A percentile compares a stretch with the other conserved stretches of the same genome.
Conservation (phyloP, 1,140 invertebrate genomes). For the Ips typographus region DNA sequence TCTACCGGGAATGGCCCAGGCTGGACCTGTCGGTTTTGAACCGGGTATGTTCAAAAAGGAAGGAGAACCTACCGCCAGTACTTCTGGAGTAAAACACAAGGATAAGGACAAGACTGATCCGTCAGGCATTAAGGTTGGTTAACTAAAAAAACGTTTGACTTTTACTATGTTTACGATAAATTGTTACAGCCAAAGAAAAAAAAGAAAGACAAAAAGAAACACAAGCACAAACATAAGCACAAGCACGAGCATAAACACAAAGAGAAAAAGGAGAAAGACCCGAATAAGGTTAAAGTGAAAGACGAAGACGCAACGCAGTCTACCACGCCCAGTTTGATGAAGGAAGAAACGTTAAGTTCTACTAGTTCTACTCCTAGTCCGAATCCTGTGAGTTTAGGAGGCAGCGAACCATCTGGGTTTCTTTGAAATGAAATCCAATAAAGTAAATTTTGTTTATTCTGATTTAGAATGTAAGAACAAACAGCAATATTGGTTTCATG, state of each 20-base stretch:
- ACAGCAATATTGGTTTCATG: too few relatives aligned
- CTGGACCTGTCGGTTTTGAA: constrained; percentile 73
- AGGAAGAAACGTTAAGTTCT: constrained; percentile 63
- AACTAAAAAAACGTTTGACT: constrained; percentile 8
- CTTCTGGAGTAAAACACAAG: constrained; percentile 13
- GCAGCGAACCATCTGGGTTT: constrained; percentile 14
- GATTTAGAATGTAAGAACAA: constrained; percentile 36
- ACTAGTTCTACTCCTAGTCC: constrained; percentile 65
- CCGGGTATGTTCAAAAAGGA: constrained; percentile 74
- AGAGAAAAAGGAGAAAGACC: constrained; percentile 55
- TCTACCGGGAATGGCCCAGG: constrained; percentile 66
- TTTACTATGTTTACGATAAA: not conserved
- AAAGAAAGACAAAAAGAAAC: constrained; percentile 82
- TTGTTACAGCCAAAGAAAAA: constrained; percentile 70
- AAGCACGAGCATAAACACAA: constrained; percentile 68
- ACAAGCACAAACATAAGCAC: constrained; percentile 75
- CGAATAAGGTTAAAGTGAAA: constrained; percentile 54
- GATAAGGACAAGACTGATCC: constrained; percentile 47
- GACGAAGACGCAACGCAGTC: constrained; percentile 49
- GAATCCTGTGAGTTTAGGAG: constrained; percentile 33
- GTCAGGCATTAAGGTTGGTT: constrained; percentile 34
- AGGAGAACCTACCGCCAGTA: constrained; percentile 44
- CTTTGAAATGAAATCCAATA: not conserved
- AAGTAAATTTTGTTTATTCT: constrained; percentile 53
- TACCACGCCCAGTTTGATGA: constrained; percentile 22